Evolutionary conservation across 2,113 vertebrate species (phyloP).

Genomic region (Philantomba maxwellii): DNA sequence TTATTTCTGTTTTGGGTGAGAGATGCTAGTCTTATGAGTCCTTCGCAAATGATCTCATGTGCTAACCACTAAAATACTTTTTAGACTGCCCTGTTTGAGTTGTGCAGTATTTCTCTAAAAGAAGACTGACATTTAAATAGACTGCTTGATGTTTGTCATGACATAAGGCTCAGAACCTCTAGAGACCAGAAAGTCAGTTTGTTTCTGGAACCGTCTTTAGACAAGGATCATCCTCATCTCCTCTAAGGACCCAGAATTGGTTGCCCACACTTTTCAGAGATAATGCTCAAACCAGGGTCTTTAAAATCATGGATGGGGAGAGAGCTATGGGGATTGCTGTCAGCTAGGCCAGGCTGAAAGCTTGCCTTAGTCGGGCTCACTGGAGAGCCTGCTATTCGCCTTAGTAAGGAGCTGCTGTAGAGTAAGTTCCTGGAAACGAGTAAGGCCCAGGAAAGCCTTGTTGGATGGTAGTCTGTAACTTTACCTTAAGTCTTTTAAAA

Average conservation of each 20-base stretch:
- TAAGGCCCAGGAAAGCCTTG: background rate
- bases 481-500: background rate
- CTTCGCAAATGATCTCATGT: background rate
- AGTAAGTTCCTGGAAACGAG: background rate
- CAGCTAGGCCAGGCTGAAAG: background rate
- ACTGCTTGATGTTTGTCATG: background rate
- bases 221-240: background rate
- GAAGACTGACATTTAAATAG: background rate
- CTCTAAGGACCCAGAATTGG: background rate
- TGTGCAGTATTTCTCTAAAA: background rate
- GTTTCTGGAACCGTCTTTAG: constrained; percentile 32
- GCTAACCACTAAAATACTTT: background rate
- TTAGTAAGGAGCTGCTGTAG: background rate
- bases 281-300: background rate
- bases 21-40: background rate
- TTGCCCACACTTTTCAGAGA: background rate
- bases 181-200: background rate
- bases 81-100: background rate
- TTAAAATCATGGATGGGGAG: background rate
- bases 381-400: background rate
- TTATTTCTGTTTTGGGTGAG: background rate
- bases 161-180: background rate
- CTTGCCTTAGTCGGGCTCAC: background rate
- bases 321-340: background rate
- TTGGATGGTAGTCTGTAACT: background rate